Percentiles rank a stretch among this genome's conserved stretches.
Evolutionary conservation across 2,888 invertebrate genomes (phyloP).

Genomic region (Lymantria dispar): DNA sequence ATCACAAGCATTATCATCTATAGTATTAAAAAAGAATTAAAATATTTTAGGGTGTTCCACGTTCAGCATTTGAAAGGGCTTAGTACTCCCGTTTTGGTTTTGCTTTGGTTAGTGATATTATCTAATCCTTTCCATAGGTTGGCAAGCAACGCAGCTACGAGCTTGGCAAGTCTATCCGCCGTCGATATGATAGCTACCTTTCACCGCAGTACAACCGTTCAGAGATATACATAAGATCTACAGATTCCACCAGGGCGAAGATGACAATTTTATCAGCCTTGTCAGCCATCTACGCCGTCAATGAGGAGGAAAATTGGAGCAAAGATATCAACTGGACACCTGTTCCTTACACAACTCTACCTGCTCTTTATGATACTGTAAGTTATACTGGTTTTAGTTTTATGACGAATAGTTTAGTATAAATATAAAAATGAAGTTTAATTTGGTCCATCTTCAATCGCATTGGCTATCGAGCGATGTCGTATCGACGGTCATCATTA

Average conservation of each 20-base stretch:
- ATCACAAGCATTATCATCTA: no score
- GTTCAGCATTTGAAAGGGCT: no score
- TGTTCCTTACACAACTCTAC: slow-evolving; percentile 45
- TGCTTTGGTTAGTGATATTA: not conserved
- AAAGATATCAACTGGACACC: slow-evolving; percentile 26
- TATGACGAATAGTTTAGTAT: not conserved
- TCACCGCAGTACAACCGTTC: slow-evolving; percentile 44
- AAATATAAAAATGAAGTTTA: no score
- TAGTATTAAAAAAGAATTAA: no score
- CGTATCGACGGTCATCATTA: no score
- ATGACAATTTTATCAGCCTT: slow-evolving; percentile 49
- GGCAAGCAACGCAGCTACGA: slow-evolving; percentile 40
- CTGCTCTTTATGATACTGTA: slow-evolving; percentile 5
- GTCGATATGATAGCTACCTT: slow-evolving; percentile 41
- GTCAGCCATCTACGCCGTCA: slow-evolving; percentile 43
- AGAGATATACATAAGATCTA: slow-evolving; percentile 52
- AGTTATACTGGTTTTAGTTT: not conserved
- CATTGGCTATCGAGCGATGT: no score
- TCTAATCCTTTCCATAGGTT: slow-evolving; percentile 17
- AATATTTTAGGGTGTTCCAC: no score
- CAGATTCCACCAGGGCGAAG: slow-evolving; percentile 51
- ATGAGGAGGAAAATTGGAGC: slow-evolving; percentile 36
- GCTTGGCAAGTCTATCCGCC: slow-evolving; percentile 37
- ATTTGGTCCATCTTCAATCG: no score
- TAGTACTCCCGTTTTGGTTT: not conserved